phyloP scores from a whole-genome alignment of 1,140 invertebrate genomes.

The Branchinecta lynchi region DNA sequence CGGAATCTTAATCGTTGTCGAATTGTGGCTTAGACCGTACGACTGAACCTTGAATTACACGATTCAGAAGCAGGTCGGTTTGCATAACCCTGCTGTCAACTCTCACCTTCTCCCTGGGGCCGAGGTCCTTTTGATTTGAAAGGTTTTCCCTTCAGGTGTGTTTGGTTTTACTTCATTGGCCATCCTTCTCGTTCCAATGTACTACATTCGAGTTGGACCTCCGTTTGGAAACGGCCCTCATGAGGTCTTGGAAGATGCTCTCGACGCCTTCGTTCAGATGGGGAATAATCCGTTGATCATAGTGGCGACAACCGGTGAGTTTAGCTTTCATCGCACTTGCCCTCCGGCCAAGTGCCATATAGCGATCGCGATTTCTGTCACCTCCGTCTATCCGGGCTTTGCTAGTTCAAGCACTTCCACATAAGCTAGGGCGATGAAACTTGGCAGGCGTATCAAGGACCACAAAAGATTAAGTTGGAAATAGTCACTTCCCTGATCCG shows the following conservation, averaged over 20 bases:
- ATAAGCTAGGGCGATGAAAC: too few species aligned
- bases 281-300: constrained; percentile 44
- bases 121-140: constrained; percentile 14
- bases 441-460: too few species aligned
- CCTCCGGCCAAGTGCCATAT: too few species aligned
- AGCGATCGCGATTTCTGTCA: too few species aligned
- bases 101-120: background rate
- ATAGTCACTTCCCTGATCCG: too few species aligned
- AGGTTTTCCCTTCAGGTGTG: constrained; percentile 38
- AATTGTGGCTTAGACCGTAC: too few species aligned
- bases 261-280: constrained; percentile 71
- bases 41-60: too few species aligned
- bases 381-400: too few species aligned
- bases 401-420: too few species aligned
- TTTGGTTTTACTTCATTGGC: constrained; percentile 67
- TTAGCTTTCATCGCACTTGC: background rate
- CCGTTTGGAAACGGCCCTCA: constrained; percentile 60
- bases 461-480: too few species aligned
- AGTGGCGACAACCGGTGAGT: constrained; percentile 47
- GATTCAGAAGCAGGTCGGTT: too few species aligned
- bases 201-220: constrained; percentile 55
- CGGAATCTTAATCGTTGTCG: too few species aligned
- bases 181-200: constrained; percentile 60
- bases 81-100: background rate
- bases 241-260: constrained; percentile 64